Conservation (phyloP, 2,888 invertebrate species). For the Diarsia dahlii region DNA sequence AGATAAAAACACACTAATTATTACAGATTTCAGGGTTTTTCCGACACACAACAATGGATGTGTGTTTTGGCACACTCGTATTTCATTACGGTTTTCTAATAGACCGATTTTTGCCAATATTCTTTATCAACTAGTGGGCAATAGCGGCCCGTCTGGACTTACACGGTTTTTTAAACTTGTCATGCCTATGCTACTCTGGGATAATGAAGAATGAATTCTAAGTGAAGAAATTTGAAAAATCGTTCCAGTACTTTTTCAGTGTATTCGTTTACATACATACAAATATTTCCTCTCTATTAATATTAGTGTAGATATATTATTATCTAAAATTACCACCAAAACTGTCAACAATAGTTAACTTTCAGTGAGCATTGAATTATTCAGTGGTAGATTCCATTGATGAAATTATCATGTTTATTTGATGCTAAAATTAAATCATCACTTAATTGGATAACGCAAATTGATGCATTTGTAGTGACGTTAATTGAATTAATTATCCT, state of each 20-base stretch:
- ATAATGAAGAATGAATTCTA: no score
- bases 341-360: conserved; percentile 32
- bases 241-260: no score
- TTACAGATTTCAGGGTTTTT: no score
- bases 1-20: no score
- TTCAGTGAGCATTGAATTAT: conserved; percentile 48
- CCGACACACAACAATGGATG: no score
- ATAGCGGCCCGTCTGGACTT: no score
- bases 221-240: no score
- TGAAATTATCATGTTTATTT: conserved; percentile 65
- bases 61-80: neutral
- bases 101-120: neutral
- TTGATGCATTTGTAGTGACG: conserved; percentile 75
- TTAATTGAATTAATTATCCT: conserved; percentile 77
- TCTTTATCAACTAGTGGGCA: neutral
- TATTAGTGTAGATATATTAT: neutral
- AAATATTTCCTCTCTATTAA: neutral
- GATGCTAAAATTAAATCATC: conserved; percentile 76
- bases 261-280: no score
- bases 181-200: neutral
- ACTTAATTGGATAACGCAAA: conserved; percentile 74
- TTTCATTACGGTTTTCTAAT: neutral
- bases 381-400: conserved; percentile 36
- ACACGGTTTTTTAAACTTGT: no score
- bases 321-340: conserved; percentile 18